phyloP scores from a whole-genome alignment of 92 coral and sea anemone genomes.

The Zoanthus solanderi region DNA sequence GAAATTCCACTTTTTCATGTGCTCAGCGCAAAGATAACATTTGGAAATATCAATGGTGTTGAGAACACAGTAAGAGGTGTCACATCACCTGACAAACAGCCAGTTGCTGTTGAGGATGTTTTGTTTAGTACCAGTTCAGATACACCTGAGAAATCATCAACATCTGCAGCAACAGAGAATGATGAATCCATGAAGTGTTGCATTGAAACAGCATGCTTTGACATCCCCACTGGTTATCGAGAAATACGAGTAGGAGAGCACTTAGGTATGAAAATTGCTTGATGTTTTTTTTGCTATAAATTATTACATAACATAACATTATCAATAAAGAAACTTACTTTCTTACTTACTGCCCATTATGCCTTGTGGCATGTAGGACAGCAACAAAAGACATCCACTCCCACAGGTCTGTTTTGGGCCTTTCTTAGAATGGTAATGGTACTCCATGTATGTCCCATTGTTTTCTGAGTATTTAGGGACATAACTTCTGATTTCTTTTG shows the following conservation, averaged over 20 bases:
- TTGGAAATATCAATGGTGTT: constrained; percentile 91
- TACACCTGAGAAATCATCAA: background rate
- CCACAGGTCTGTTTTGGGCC: too few species aligned
- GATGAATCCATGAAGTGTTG: constrained; percentile 57
- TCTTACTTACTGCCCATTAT: background rate
- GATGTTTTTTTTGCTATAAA: too few species aligned
- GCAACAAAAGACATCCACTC: too few species aligned
- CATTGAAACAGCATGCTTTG: constrained; percentile 84
- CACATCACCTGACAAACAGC: constrained; percentile 36
- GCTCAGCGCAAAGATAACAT: constrained; percentile 92
- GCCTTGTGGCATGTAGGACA: too few species aligned
- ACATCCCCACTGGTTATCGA: constrained; percentile 85
- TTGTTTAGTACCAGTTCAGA: constrained; percentile 17
- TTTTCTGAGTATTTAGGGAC: too few species aligned
- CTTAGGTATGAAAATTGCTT: constrained; percentile 62
- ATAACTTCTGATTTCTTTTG: too few species aligned
- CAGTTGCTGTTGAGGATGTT: constrained; percentile 40
- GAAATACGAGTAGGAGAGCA: constrained; percentile 81
- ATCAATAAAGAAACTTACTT: background rate
- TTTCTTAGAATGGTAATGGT: too few species aligned
- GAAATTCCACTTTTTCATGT: constrained; percentile 99
- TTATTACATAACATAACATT: background rate
- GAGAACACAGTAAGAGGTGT: constrained; percentile 79
- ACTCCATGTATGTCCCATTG: too few species aligned
- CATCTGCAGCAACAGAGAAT: constrained; percentile 26